Evolutionary conservation across 1,140 invertebrate genomes (phyloP).

Genomic region (Chymomyza costata): DNA sequence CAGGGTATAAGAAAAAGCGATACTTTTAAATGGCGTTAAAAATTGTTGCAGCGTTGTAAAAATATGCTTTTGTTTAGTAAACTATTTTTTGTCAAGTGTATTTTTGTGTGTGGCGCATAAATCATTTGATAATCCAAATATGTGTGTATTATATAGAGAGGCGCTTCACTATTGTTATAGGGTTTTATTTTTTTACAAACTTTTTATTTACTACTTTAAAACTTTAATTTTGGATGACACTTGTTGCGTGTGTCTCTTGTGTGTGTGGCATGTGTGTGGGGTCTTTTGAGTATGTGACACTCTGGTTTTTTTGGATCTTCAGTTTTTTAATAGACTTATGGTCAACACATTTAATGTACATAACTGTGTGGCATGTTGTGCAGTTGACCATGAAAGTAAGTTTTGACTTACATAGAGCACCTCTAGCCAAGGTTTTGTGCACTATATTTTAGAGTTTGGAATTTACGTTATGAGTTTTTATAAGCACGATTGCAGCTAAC

Average conservation of each 20-base stretch:
- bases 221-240: constrained; percentile 42
- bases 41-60: too few relatives aligned
- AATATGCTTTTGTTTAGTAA: too few relatives aligned
- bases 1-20: too few relatives aligned
- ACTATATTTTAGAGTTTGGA: too few relatives aligned
- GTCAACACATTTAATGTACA: too few relatives aligned
- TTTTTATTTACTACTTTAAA: neutral
- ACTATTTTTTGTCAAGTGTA: constrained; percentile 32
- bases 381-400: constrained; percentile 36
- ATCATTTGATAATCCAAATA: constrained; percentile 59
- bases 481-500: neutral
- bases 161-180: constrained; percentile 23
- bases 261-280: constrained; percentile 26
- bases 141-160: too few relatives aligned
- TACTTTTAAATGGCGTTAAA: too few relatives aligned
- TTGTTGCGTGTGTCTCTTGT: constrained; percentile 18
- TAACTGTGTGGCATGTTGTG: too few relatives aligned
- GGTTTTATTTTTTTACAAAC: neutral
- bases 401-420: constrained; percentile 4
- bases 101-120: constrained; percentile 54
- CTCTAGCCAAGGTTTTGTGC: constrained; percentile 25
- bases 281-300: constrained; percentile 14
- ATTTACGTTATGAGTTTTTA: neutral
- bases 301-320: too few relatives aligned
- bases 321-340: too few relatives aligned